Percentiles rank a stretch among this genome's conserved stretches.
Conservation (phyloP, 2,113 vertebrate genomes). For the Thymallus thymallus region DNA sequence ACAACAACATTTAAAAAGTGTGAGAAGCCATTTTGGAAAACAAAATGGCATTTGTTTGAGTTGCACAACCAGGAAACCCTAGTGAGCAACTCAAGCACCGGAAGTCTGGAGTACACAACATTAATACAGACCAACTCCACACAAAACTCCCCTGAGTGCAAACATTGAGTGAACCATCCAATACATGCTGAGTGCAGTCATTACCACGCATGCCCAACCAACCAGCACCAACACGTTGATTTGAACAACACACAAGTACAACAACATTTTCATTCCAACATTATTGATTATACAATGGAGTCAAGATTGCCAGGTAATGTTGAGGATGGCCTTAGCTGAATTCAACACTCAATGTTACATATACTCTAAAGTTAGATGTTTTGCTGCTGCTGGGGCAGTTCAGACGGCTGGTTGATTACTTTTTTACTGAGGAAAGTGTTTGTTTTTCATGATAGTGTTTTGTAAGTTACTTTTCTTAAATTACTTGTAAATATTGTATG, state of each 20-base stretch:
- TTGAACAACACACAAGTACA: constrained; percentile 50
- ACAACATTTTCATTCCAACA: constrained; percentile 60
- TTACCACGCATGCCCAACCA: constrained; percentile 84
- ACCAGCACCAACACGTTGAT: constrained; percentile 63
- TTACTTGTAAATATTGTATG: too few species aligned
- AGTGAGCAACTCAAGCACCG: constrained; percentile 93
- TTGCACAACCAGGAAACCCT: constrained; percentile 81
- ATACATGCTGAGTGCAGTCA: constrained; percentile 64
- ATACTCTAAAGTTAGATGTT: neutral
- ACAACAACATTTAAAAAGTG: constrained; percentile 76
- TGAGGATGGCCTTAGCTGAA: constrained; percentile 49
- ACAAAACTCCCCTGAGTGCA: constrained; percentile 69
- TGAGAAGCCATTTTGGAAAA: constrained; percentile 81
- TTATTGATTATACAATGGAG: constrained; percentile 80
- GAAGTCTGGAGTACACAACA: constrained; percentile 78
- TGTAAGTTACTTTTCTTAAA: too few species aligned
- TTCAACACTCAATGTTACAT: constrained; percentile 72
- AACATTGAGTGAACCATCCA: neutral
- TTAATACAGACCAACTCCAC: constrained; percentile 83
- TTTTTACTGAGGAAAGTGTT: too few species aligned
- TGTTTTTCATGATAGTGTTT: too few species aligned
- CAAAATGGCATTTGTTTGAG: constrained; percentile 94
- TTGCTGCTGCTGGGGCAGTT: too few species aligned
- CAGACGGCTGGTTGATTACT: too few species aligned
- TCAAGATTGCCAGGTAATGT: constrained; percentile 59